Percentiles rank a stretch among this genome's conserved stretches.
Conservation (phyloP, 1,140 invertebrate genomes). For the Papilio helenus region DNA sequence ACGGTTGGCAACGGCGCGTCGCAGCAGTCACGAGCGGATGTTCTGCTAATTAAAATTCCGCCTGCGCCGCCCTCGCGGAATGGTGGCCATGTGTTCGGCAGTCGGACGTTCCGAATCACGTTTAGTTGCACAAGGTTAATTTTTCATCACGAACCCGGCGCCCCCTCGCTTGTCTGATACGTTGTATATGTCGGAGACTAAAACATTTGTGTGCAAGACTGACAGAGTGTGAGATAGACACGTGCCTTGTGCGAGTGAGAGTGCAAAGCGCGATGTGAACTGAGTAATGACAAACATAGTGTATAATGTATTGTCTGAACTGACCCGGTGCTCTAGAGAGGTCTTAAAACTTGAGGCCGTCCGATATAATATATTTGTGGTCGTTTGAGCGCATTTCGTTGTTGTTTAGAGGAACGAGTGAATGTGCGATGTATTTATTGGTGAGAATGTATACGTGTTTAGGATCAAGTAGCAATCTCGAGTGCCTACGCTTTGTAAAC, state of each 20-base stretch:
- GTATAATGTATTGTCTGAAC: conserved; percentile 68
- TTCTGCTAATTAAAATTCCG: conserved; percentile 83
- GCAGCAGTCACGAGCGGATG: conserved; percentile 79
- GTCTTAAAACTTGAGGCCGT: conserved; percentile 77
- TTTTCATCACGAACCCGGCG: conserved; percentile 67
- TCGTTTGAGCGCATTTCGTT: conserved; percentile 62
- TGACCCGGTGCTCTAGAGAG: conserved; percentile 81
- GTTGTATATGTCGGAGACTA: conserved; percentile 64
- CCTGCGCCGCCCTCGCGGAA: conserved; percentile 82
- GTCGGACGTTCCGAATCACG: conserved; percentile 79
- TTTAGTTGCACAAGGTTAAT: conserved; percentile 81
- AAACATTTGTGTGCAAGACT: conserved; percentile 73
- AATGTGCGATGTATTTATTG: conserved; percentile 77
- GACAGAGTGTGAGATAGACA: conserved; percentile 61
- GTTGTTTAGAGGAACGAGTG: conserved; percentile 55
- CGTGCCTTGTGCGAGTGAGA: conserved; percentile 56
- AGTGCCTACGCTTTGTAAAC: conserved; percentile 83
- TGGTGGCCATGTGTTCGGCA: conserved; percentile 81
- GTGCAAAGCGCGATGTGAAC: conserved; percentile 62
- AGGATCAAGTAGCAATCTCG: conserved; percentile 81
- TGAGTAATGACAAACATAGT: conserved; percentile 62
- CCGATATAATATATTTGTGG: conserved; percentile 67
- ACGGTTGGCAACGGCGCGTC: conserved; percentile 72
- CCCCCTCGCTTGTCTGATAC: conserved; percentile 62
- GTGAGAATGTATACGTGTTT: conserved; percentile 78